Percentiles rank a stretch among this genome's conserved stretches.
Conservation (phyloP, 2,888 invertebrate genomes). For the Cataglyphis livida region DNA sequence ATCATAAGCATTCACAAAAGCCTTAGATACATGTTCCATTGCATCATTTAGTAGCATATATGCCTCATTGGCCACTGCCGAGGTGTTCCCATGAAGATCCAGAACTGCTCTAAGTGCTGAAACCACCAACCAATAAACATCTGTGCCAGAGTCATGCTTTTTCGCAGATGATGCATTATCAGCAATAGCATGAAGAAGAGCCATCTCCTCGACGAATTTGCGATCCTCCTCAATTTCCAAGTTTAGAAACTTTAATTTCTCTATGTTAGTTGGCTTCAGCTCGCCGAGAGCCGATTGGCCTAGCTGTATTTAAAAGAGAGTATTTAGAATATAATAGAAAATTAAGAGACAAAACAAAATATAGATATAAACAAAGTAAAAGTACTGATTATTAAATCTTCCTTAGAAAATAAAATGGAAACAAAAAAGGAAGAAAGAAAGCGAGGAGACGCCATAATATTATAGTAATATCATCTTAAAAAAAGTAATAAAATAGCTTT, state of each 20-base stretch:
- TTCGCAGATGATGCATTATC: conserved; percentile 87
- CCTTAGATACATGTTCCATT: conserved; percentile 80
- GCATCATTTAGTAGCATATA: conserved; percentile 88
- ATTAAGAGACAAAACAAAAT: background rate
- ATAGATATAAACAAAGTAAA: background rate
- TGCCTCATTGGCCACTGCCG: conserved; percentile 89
- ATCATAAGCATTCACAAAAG: conserved; percentile 83
- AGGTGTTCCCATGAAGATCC: conserved; percentile 89
- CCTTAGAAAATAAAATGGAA: background rate
- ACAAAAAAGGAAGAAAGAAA: background rate
- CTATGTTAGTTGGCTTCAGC: conserved; percentile 80
- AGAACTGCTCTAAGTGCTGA: conserved; percentile 88
- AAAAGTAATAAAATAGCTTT: too few species aligned
- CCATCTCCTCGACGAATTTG: conserved; percentile 89
- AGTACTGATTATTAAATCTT: background rate
- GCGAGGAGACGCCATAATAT: too few species aligned
- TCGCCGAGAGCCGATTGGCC: conserved; percentile 84
- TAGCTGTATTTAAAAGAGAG: conserved; percentile 75
- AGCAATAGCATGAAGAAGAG: conserved; percentile 87
- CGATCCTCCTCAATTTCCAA: conserved; percentile 87
- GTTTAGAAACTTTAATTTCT: conserved; percentile 79
- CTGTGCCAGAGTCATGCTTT: conserved; percentile 87
- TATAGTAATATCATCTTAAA: too few species aligned
- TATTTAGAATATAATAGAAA: conserved; percentile 4
- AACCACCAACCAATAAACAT: conserved; percentile 90